A percentile compares a stretch with the other conserved stretches of the same genome.
phyloP scores from a whole-genome alignment of 2,888 invertebrate genomes.

The Taphrorychus bicolor region DNA sequence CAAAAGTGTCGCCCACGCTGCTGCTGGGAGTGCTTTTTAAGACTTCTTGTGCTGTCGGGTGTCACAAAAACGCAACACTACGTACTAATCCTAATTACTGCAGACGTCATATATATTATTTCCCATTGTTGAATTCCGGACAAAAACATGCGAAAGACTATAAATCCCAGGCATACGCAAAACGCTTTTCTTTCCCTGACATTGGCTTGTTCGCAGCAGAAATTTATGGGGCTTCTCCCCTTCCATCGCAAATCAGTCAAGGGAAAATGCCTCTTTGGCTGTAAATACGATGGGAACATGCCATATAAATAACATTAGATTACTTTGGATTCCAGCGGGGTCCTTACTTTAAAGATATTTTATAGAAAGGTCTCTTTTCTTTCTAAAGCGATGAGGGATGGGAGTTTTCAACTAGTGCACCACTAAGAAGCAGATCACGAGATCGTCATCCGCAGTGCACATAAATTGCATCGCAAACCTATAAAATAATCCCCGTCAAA shows the following conservation, averaged over 20 bases:
- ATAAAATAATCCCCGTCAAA: background rate
- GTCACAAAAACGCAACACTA: background rate
- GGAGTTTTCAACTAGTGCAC: background rate
- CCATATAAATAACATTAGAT: slow-evolving; percentile 34
- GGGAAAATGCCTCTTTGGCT: slow-evolving; percentile 34
- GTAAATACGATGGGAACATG: slow-evolving; percentile 31
- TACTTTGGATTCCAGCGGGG: slow-evolving; percentile 12
- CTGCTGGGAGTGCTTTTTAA: slow-evolving; percentile 1
- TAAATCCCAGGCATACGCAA: slow-evolving; percentile 35
- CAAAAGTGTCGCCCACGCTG: slow-evolving; percentile 26
- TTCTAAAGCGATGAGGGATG: background rate
- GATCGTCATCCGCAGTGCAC: background rate
- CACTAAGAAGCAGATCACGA: background rate
- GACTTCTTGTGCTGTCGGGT: background rate
- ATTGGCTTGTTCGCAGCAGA: slow-evolving; percentile 28
- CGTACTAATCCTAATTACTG: background rate
- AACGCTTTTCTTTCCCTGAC: slow-evolving; percentile 26
- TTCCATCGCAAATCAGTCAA: slow-evolving; percentile 38
- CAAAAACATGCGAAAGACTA: slow-evolving; percentile 27
- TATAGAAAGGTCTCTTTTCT: background rate
- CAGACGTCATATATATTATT: background rate
- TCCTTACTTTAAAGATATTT: background rate
- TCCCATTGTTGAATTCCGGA: background rate
- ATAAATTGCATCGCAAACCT: background rate
- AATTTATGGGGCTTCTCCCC: slow-evolving; percentile 34